Evolutionary conservation across 2,888 invertebrate genomes (phyloP).

Genomic region (Suillia variegata): DNA sequence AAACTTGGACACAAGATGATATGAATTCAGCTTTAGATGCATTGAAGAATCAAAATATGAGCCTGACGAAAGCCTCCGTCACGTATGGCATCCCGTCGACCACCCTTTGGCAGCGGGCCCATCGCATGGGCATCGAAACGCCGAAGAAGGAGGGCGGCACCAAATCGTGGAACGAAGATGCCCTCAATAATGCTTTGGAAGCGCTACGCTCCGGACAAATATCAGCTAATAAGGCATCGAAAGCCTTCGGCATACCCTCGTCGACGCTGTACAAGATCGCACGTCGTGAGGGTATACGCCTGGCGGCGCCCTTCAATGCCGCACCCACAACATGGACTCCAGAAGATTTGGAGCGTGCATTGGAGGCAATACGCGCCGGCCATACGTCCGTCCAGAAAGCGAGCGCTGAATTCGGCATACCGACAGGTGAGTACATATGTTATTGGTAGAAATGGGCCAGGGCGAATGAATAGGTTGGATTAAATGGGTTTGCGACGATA

Average conservation of each 20-base stretch:
- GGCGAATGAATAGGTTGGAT: too few species aligned
- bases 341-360: constrained; percentile 80
- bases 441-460: too few species aligned
- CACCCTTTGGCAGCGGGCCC: constrained; percentile 89
- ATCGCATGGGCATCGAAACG: constrained; percentile 86
- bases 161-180: constrained; percentile 87
- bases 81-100: constrained; percentile 89
- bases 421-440: constrained; percentile 67
- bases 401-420: constrained; percentile 84
- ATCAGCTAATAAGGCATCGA: constrained; percentile 90
- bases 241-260: constrained; percentile 88
- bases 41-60: constrained; percentile 84
- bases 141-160: constrained; percentile 88
- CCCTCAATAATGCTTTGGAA: constrained; percentile 79
- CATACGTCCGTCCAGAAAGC: constrained; percentile 85
- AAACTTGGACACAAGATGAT: constrained; percentile 87
- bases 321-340: constrained; percentile 88
- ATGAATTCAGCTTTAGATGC: constrained; percentile 89
- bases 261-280: constrained; percentile 92
- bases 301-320: constrained; percentile 89
- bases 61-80: constrained; percentile 84
- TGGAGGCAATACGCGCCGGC: constrained; percentile 80
- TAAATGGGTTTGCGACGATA: constrained; percentile 8
- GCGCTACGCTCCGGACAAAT: constrained; percentile 83
- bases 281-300: constrained; percentile 83